These are phyloP conservation scores for Lasioglossum leucozonium DNA, from an alignment of 2,888 invertebrate genomes.

Conservation along the genomic window DNA sequence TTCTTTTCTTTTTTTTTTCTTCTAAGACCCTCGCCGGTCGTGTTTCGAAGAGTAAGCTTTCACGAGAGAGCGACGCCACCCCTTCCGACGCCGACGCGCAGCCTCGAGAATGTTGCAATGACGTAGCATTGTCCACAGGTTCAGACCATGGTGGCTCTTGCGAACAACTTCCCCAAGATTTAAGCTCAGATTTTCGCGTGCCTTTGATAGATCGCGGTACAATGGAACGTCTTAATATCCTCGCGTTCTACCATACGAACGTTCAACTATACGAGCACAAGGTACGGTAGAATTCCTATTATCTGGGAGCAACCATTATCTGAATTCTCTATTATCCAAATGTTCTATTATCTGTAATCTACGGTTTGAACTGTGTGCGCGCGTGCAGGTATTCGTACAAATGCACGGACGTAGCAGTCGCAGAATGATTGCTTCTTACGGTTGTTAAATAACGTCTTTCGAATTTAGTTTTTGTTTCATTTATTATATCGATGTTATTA, in stretches of 20 bases:
- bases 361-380: neutral
- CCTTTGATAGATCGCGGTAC: neutral
- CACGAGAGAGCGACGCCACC: constrained; percentile 39
- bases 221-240: neutral
- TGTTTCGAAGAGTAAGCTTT: constrained; percentile 59
- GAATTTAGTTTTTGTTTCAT: too few relatives aligned
- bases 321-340: neutral
- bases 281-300: neutral
- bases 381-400: neutral
- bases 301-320: neutral
- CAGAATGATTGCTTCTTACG: neutral
- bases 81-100: constrained; percentile 24
- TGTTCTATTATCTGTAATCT: neutral
- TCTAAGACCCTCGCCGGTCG: constrained; percentile 64
- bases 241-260: neutral
- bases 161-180: neutral
- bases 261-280: neutral
- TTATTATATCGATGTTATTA: neutral
- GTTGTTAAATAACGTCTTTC: neutral
- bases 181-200: neutral
- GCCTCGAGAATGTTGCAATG: constrained; percentile 39
- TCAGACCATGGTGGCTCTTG: neutral
- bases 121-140: constrained; percentile 18
- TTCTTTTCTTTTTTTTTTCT: constrained; percentile 63
- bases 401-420: neutral